Percentiles rank a stretch among this genome's conserved stretches.
Conservation (phyloP, 2,888 invertebrate genomes). For the Leptinotarsa rubiginosa region DNA sequence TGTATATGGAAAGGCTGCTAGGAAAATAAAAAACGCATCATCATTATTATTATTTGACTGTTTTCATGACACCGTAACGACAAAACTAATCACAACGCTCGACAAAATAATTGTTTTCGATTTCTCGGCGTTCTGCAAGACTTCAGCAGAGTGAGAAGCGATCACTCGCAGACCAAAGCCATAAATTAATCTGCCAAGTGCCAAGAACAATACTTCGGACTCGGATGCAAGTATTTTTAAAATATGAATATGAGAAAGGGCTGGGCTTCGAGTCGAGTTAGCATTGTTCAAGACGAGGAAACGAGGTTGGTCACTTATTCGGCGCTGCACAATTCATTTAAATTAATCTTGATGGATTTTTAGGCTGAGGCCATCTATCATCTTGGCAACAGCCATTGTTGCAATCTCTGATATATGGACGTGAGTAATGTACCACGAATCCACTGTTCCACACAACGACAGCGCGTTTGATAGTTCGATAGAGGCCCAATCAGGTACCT, state of each 20-base stretch:
- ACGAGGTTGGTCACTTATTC: constrained; percentile 9
- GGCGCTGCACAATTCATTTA: background rate
- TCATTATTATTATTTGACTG: too few species aligned
- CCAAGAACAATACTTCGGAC: constrained; percentile 7
- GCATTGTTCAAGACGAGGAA: constrained; percentile 13
- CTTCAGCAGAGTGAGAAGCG: background rate
- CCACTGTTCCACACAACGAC: background rate
- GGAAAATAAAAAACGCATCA: too few species aligned
- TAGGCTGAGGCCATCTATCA: constrained; percentile 36
- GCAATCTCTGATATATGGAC: constrained; percentile 14
- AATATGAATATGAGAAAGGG: constrained; percentile 9
- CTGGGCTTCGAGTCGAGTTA: background rate
- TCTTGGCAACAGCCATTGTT: constrained; percentile 25
- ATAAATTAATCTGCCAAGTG: constrained; percentile 16
- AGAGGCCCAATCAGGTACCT: background rate
- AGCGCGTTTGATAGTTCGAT: background rate
- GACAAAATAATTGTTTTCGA: constrained; percentile 1
- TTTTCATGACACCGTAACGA: background rate
- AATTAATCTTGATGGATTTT: constrained; percentile 38
- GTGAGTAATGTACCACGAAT: constrained; percentile 7
- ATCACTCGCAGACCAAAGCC: background rate
- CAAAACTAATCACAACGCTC: background rate
- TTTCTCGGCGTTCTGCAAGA: background rate
- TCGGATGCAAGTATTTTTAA: background rate
- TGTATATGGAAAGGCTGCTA: too few species aligned